Evolutionary conservation across 2,888 invertebrate species (phyloP), one percentile per base, ranked within the genome.

Genomic region (Chrysina gloriosa): DNA sequence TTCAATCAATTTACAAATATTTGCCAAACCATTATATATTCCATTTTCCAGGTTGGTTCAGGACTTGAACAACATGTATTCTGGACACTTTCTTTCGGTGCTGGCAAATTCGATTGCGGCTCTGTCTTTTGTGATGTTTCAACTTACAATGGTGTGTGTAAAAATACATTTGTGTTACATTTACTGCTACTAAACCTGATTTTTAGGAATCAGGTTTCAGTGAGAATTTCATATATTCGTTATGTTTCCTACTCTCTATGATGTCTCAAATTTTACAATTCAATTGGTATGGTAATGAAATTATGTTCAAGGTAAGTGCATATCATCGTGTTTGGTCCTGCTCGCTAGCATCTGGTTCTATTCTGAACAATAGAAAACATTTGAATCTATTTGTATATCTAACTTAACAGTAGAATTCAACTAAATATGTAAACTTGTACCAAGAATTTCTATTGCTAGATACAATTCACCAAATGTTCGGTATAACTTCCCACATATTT

Each of bases 261-360:
- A 7, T 31, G 6, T 34, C 21, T 16, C 7, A 31, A 19, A 31
- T 54, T 14, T 19, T 54, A 21, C 34, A 31, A 14, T 54, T 31
- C 14, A 31, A 31, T 21, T 54, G 34, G 34, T 54, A 54, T n/a
- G 54, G 31, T 6, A 54, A 54, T 16, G 54, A 54, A 16, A 54
- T 54, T 34, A 9, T 0, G 4, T 14, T 34, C 3, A 54, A 54
- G 31, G 54, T 54, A 31, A 48, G 48, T 25, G 3, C n/a, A 7
- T 47, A 48, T n/a, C n/a, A n/a, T n/a, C n/a, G n/a, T n/a, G n/a
- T n/a, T n/a, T n/a, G n/a, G n/a, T n/a, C n/a, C n/a, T n/a, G n/a
- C n/a, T n/a, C n/a, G n/a, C n/a, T n/a, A n/a, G n/a, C n/a, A n/a
- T n/a, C n/a, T n/a, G n/a, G n/a, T n/a, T n/a, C n/a, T n/a, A n/a